A percentile compares a stretch with the other conserved stretches of the same genome.
Evolutionary conservation across 2,113 vertebrate genomes (phyloP).

Genomic region (Bos indicus): DNA sequence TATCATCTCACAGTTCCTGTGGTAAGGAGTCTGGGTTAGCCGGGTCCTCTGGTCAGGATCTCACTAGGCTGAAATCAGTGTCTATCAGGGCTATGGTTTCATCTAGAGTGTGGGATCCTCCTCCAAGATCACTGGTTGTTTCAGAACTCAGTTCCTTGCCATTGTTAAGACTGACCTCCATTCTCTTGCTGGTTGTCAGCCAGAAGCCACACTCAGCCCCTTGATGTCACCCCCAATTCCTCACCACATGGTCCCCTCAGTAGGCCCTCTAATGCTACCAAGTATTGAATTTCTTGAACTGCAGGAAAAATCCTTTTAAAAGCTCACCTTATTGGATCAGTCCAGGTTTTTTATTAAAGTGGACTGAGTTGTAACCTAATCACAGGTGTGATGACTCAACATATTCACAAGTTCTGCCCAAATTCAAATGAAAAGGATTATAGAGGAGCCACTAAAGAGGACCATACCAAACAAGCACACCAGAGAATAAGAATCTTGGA

Average conservation of each 20-base stretch:
- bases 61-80: neutral
- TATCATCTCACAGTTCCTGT: neutral
- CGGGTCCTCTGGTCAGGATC: neutral
- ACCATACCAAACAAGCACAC: neutral
- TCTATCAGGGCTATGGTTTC: neutral
- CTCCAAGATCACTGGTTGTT: neutral
- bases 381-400: neutral
- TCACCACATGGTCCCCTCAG: neutral
- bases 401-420: neutral
- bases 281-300: neutral
- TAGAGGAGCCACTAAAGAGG: neutral
- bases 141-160: neutral
- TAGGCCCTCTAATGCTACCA: neutral
- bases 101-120: neutral
- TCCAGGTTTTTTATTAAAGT: neutral
- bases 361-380: neutral
- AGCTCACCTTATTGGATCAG: neutral
- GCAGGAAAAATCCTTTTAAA: neutral
- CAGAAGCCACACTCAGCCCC: neutral
- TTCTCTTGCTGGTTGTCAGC: neutral
- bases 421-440: neutral
- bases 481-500: neutral
- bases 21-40: neutral
- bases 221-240: neutral
- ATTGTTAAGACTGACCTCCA: neutral